Evolutionary conservation across 2,888 invertebrate genomes (phyloP).

Genomic region (Sarcophaga rosellei): DNA sequence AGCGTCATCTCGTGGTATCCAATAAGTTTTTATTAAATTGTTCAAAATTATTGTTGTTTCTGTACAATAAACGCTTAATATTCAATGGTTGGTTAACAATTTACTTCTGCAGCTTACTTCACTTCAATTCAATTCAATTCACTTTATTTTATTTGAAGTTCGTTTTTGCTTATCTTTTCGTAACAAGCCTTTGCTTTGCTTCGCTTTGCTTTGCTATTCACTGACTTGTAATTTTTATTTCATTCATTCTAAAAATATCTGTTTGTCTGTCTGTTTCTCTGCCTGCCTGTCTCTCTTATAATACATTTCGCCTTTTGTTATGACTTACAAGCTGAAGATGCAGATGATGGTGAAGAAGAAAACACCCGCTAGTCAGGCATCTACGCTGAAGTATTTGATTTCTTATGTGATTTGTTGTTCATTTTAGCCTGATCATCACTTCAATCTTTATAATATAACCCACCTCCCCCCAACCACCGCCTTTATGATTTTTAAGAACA

Average conservation of each 20-base stretch:
- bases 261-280: too few species aligned
- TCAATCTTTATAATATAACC: slow-evolving; percentile 34
- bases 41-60: not conserved
- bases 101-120: too few species aligned
- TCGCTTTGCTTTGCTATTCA: not conserved
- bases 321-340: not conserved
- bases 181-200: slow-evolving; percentile 53
- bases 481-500: not conserved
- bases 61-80: not conserved
- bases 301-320: slow-evolving; percentile 19
- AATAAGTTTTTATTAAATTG: not conserved
- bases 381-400: slow-evolving; percentile 7
- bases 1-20: too few species aligned
- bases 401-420: slow-evolving; percentile 6
- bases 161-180: slow-evolving; percentile 21
- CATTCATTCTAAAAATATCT: too few species aligned
- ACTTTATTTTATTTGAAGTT: slow-evolving; percentile 21
- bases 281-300: not conserved
- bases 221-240: not conserved
- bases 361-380: not conserved
- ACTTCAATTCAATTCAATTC: slow-evolving; percentile 27
- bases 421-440: slow-evolving; percentile 61
- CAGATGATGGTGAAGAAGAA: not conserved
- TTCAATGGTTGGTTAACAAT: slow-evolving; percentile 3
- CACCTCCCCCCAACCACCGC: not conserved